Conservation (phyloP, 2,113 vertebrate genomes). For the Toxotes jaculatrix region DNA sequence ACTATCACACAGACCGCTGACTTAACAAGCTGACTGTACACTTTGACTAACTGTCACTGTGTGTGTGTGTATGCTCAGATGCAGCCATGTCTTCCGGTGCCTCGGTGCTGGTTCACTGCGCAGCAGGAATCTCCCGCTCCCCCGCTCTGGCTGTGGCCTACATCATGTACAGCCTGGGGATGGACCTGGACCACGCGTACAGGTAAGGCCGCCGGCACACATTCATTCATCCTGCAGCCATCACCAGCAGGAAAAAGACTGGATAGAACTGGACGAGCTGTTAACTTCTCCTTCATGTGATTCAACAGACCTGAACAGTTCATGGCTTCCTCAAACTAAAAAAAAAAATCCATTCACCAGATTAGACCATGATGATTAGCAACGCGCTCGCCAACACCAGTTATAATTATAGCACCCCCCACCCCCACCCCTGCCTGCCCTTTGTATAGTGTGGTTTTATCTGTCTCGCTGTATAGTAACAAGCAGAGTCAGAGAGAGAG, state of each 20-base stretch:
- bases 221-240: background rate
- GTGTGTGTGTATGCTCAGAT: constrained; percentile 69
- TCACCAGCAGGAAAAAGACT: no score
- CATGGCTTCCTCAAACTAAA: no score
- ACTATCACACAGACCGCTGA: background rate
- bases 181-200: constrained; percentile 87
- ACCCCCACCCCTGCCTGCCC: no score
- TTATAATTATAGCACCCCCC: background rate
- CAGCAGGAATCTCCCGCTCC: constrained; percentile 87
- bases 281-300: no score
- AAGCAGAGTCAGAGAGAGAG: background rate
- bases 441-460: no score
- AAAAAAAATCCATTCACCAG: background rate
- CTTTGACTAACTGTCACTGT: no score
- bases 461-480: background rate
- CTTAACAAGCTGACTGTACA: background rate
- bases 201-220: constrained; percentile 67
- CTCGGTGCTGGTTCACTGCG: constrained; percentile 86
- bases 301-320: no score
- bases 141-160: constrained; percentile 87
- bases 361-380: background rate
- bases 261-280: no score
- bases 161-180: constrained; percentile 83
- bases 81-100: constrained; percentile 80
- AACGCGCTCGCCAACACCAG: background rate